Evolutionary conservation across 2,888 invertebrate genomes (phyloP).

Genomic region (Drosophila pseudotakahashii): DNA sequence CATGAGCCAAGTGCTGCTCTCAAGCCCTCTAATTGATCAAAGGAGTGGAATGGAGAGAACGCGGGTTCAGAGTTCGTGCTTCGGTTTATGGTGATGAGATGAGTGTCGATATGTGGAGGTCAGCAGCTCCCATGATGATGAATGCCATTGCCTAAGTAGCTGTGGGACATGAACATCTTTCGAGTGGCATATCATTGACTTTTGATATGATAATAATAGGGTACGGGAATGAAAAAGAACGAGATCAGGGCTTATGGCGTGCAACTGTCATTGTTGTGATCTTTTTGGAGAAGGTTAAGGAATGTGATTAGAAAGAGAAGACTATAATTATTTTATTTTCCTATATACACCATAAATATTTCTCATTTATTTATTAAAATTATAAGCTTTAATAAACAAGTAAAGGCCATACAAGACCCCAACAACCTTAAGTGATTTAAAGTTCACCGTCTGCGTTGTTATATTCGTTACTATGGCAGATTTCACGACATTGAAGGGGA

Average conservation of each 20-base stretch:
- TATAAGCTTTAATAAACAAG: background rate
- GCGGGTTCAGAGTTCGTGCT: conserved; percentile 44
- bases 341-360: background rate
- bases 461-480: conserved; percentile 9
- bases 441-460: background rate
- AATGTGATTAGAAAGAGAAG: background rate
- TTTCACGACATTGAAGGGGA: conserved; percentile 33
- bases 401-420: background rate
- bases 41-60: conserved; percentile 20
- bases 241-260: conserved; percentile 26
- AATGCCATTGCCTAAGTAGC: conserved; percentile 24
- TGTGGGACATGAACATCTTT: conserved; percentile 29
- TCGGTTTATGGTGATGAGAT: conserved; percentile 36
- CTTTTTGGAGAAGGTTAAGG: background rate
- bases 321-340: background rate
- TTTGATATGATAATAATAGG: conserved; percentile 38
- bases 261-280: conserved; percentile 11
- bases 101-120: conserved; percentile 29
- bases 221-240: conserved; percentile 1
- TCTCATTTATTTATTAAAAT: background rate
- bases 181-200: conserved; percentile 34
- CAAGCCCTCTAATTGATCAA: conserved; percentile 37
- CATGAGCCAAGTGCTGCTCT: conserved; percentile 38
- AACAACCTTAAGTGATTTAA: background rate
- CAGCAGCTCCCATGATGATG: conserved; percentile 15